Evolutionary conservation across 2,888 invertebrate genomes (phyloP).

Genomic region (Tineola bisselliella): DNA sequence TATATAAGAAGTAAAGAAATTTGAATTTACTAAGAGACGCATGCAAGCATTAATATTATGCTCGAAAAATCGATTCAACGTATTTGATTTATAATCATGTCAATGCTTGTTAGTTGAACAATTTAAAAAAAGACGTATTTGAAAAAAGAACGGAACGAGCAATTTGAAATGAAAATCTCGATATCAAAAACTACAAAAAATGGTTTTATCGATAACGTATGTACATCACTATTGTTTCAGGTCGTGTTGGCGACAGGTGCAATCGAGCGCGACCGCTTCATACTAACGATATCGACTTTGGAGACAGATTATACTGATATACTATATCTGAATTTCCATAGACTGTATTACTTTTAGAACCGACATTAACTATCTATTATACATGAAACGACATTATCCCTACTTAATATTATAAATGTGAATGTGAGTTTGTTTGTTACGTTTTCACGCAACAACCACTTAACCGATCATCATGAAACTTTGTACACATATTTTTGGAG

Average conservation of each 20-base stretch:
- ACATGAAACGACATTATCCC: too few species aligned
- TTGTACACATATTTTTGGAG: too few species aligned
- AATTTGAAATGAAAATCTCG: constrained; percentile 21
- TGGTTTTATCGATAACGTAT: constrained; percentile 15
- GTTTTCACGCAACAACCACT: too few species aligned
- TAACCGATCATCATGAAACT: too few species aligned
- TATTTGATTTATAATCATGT: too few species aligned
- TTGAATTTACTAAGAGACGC: too few species aligned
- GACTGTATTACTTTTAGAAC: neutral
- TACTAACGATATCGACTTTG: constrained; percentile 18
- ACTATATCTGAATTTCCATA: neutral
- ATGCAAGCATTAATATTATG: too few species aligned
- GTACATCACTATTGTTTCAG: constrained; percentile 24
- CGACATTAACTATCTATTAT: neutral
- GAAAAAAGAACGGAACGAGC: constrained; percentile 20
- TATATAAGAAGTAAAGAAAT: too few species aligned
- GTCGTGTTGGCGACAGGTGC: constrained; percentile 42
- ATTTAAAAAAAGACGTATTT: neutral
- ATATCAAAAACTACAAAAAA: constrained; percentile 5
- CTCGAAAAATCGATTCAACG: too few species aligned
- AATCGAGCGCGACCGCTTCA: constrained; percentile 26
- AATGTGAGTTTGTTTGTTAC: too few species aligned
- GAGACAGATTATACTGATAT: constrained; percentile 8
- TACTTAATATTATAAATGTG: too few species aligned
- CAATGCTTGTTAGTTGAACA: neutral